Base-by-base conservation (phyloP, 2,113 vertebrate genomes). In the Myotis davidii region DNA sequence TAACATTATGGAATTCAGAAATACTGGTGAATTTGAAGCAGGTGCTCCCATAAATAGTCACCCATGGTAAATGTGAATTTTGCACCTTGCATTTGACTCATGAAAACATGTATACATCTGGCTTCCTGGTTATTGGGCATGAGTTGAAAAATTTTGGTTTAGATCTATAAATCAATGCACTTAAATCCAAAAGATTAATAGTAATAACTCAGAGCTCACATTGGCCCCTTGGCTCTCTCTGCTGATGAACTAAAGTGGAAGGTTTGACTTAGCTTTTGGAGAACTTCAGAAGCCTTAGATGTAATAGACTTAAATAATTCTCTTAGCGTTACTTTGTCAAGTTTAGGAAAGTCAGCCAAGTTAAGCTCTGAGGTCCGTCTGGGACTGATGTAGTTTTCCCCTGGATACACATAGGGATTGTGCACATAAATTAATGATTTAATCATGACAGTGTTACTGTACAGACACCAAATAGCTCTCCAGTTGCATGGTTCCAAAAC, bases 261-360 rank as follows among this genome's bases (percentile, higher is more conserved):
- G 85, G 17, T 77, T 92, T 96, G 78, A 86, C 79, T 88, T 82
- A 6, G 59, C 14, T 87, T 89, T 79, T 10, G 9, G 54, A 77
- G 48, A 88, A 95, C 93, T 79, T 85, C 86, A 84, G 91, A 96
- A 85, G 39, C 77, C 50, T 85, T 95, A 90, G 82, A 78, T 82
- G 27, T 73, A 90, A 90, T 48, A 74, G 50, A 94, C 54, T 82
- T 95, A 85, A 96, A 83, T 90, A 42, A 82, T 64, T 92, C 82
- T 94, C 67, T 96, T 45, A 94, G 37, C 12, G 23, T 96, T 78
- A 88, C 48, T 95, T 93, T 78, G 73, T 88, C 88, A 95, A 85
- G 54, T 85, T 96, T 25, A 94, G 67, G 34, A 94, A 94, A 92
- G 73, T 70, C 64, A 92, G 85, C 78, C 96, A 96, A 96, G 56